Base-by-base conservation (phyloP, 2,113 vertebrate genomes). In the Grammomys surdaster region DNA sequence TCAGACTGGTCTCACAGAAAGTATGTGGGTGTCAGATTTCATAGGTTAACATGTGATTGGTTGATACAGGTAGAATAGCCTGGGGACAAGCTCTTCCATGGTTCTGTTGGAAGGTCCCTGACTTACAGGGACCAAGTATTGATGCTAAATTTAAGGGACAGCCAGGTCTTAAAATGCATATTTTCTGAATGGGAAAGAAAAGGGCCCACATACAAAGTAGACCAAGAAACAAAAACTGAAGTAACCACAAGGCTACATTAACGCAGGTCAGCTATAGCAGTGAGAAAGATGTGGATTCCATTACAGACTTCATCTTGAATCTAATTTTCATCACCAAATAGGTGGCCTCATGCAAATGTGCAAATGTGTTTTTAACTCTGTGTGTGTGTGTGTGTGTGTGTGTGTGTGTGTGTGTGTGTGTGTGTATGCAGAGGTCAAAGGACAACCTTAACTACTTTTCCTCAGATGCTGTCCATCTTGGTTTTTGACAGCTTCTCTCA, bases 321-420 rank as follows among this genome's bases (percentile, higher is more conserved):
- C 58, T 81, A 72, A 85, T 85, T 85, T 93, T 96, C 24, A n/a
- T 43, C 28, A 86, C 48, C 28, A 81, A 90, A 77, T 56, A 46
- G 58, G 36, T 92, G 76, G 33, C 48, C 24, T 75, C n/a, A 7
- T n/a, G 7, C 80, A 93, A 90, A 73, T 73, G n/a, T 22, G n/a
- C 70, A 67, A 67, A 54, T 80, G 48, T 80, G 31, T 54, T 82
- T 82, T 82, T 51, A 82, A 82, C 70, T 89, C 0, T 60, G 43
- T 28, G 51, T n/a, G 33, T 56, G 51, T 56, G 51, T 56, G 77
- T 80, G 31, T 80, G 28, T 78, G 48, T 81, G 76, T 78, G 76
- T 51, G 75, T 14, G 69, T 88, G 33, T 31, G 54, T 24, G 72
- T 11, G n/a, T 12, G 4, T 10, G 10, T 26, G 40, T n/a, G 33